These are phyloP conservation scores for Orthochromis indermauri DNA, from an alignment of 2,113 vertebrate genomes.

Conservation along the genomic window DNA sequence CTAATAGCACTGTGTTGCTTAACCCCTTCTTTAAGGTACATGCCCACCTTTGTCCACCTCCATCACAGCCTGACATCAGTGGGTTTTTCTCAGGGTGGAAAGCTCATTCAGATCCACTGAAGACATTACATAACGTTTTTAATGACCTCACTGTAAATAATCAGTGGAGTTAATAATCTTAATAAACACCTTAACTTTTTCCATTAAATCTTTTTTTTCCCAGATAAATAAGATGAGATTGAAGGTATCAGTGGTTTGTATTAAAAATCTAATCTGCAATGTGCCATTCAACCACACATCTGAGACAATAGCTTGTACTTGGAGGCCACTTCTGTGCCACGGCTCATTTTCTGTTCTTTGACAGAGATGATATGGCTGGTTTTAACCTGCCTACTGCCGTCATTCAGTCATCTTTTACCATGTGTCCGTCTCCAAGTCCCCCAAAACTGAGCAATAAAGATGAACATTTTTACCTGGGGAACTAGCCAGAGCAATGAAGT, in stretches of 20 bases:
- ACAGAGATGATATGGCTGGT: background rate
- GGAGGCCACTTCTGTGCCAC: background rate
- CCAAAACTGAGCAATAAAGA: background rate
- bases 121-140: background rate
- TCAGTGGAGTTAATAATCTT: background rate
- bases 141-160: background rate
- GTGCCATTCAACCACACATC: background rate
- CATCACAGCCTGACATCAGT: background rate
- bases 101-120: background rate
- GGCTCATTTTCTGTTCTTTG: background rate
- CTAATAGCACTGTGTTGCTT: background rate
- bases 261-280: background rate
- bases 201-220: background rate
- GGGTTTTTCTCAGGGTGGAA: background rate
- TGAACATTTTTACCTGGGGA: constrained; percentile 14
- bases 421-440: background rate
- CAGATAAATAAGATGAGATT: background rate
- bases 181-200: background rate
- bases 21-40: background rate
- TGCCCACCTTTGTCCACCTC: background rate
- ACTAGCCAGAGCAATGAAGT: background rate
- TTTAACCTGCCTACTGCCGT: background rate
- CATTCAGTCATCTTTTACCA: background rate
- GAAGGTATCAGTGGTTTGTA: background rate
- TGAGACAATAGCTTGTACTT: background rate